Base-by-base conservation (phyloP, 1,140 invertebrate species). In the Mylabris phalerata region DNA sequence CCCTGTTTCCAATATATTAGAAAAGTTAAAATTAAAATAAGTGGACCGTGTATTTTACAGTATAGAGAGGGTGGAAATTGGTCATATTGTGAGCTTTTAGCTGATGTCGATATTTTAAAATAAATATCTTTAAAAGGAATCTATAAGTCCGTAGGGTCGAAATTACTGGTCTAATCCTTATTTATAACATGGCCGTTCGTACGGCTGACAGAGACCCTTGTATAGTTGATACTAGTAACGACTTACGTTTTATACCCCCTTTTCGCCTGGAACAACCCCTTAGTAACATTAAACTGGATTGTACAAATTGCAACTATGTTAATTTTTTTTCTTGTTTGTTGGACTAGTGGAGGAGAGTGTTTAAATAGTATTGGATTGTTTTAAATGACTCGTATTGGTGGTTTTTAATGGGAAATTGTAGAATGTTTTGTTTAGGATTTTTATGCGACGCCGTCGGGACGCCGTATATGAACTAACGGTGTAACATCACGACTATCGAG, bases 41-140 rank as follows among this genome's bases (percentile, higher is more conserved):
- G 71, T 72, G 71, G 67, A 71, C 68, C 68, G 65, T 70, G 70
- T 70, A 67, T 65, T 41, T 32, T 46, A 40, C 57, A 55, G 51
- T 49, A 55, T 54, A 49, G 51, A 58, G 59, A 51, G 40, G 39
- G 44, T 57, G 55, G 39, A 50, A 43, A 62, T 44, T 25, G 43
- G 56, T 54, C 55, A 47, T 56, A 45, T 39, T 46, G n/a, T 27
- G 54, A 48, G 61, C 61, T 63, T 64, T 62, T 61, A 64, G 65
- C 58, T 62, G 60, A 58, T 65, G 67, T 55, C 70, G 64, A 71
- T 72, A 72, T 72, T 72, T 71, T 71, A 71, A 71, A 71, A 70
- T 73, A 73, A 73, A 71, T 73, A 71, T 67, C 65, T 70, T 69
- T 69, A 70, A 71, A 67, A 63, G 70, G 67, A 70, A 68, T 69